Base-by-base conservation (phyloP, 2,113 vertebrate genomes). In the Sinocyclocheilus maitianheensis region DNA sequence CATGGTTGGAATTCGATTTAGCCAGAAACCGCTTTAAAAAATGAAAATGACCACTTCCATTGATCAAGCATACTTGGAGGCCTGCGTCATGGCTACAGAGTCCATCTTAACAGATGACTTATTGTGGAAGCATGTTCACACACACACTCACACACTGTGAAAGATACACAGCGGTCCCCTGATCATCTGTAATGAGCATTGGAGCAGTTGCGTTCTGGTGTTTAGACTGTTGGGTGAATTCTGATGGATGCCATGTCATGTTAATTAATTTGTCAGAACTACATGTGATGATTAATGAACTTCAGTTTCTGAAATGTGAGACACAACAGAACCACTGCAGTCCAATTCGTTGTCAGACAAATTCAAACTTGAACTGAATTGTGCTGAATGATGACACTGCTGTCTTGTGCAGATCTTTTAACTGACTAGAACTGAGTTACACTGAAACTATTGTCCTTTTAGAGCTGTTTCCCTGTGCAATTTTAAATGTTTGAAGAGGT, bases 31-130 rank as follows among this genome's bases (percentile, higher is more conserved):
- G 87, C 92, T 94, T 92, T 92, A 92, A 91, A 86, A 90, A 83
- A 89, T 84, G 79, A 75, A 78, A 94, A 92, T 94, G 92, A 94
- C 93, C 93, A 93, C 91, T 91, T 93, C 92, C 91, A 90, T 89
- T 87, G 89, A 91, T 85, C 77, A 89, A 75, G 82, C 93, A 94
- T 94, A 91, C 89, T 94, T 94, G 83, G 82, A 86, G 84, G 82
- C 87, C 77, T 91, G 89, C 90, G 91, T 94, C 93, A 94, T 92
- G 86, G 86, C 84, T 87, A 87, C 62, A 71, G 91, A 92, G 89
- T 90, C 81, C 84, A 84, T 85, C 83, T 40, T 90, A 93, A 95
- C 94, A 95, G 91, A 93, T 93, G 90, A 93, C 90, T 90, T 91
- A 94, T 94, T 95, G 93, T 95, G 75, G 84, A 69, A 77, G 26